phyloP scores from a whole-genome alignment of 23 tunicate species.

The Trididemnum clinides region DNA sequence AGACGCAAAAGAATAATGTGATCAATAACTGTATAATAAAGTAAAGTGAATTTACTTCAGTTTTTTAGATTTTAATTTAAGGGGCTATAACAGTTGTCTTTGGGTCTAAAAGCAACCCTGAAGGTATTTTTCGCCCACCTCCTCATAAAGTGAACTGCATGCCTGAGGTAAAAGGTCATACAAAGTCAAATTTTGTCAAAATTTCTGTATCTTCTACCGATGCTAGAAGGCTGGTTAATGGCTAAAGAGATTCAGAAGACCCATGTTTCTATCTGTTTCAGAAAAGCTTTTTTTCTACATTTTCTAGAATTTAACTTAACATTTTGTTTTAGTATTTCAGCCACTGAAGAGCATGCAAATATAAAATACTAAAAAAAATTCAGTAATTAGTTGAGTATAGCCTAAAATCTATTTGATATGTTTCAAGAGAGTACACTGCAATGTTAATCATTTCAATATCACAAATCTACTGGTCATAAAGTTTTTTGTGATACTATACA shows the following conservation, averaged over 20 bases:
- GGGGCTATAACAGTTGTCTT: not conserved
- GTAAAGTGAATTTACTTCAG: not conserved
- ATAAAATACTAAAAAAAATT: too few species aligned
- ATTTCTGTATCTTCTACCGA: not conserved
- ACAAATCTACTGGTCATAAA: too few species aligned
- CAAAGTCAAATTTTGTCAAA: not conserved
- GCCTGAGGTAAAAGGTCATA: not conserved
- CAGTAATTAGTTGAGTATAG: too few species aligned
- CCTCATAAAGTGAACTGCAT: not conserved
- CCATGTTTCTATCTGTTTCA: not conserved
- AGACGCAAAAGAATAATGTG: too few species aligned
- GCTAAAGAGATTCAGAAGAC: not conserved
- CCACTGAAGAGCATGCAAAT: too few species aligned
- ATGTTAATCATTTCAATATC: too few species aligned
- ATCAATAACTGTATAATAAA: not conserved
- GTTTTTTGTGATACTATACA: too few species aligned
- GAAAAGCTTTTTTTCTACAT: not conserved
- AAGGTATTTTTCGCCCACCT: not conserved
- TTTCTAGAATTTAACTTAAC: too few species aligned
- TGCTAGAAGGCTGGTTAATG: not conserved
- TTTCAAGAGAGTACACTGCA: too few species aligned
- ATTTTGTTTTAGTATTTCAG: too few species aligned
- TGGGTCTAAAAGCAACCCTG: not conserved
- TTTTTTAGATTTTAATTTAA: not conserved
- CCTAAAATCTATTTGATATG: too few species aligned